Evolutionary conservation across 1,140 invertebrate species (phyloP), one percentile per base, ranked within the genome.

Genomic region (Heliothis virescens): DNA sequence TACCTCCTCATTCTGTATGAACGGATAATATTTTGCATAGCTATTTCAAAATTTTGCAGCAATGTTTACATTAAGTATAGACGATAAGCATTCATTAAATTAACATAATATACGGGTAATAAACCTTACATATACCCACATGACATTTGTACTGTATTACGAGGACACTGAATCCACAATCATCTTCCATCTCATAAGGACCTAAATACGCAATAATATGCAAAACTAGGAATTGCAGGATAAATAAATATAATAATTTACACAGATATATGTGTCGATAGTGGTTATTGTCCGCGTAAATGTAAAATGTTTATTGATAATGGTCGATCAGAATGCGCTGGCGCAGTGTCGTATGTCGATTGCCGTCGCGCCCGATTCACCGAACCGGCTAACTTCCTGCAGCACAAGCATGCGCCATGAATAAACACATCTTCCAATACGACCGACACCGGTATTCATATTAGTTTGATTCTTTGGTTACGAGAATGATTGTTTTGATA

Each of bases 91-190:
- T 85, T 78, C 72, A 83, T 84, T 78, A 84, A 86, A 92, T 94
- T 92, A 86, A 53, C 91, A 93, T 94, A 92, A 86, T 72, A 88
- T 92, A 86, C 88, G 91, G 91, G 91, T 87, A 83, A 89, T 89
- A 89, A 87, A 87, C 83, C 87, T 88, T 88, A 88, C 86, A 89
- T 80, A 81, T 77, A 83, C 91, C 91, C 91, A 86, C 89, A 92
- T 92, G 79, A 77, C 82, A 81, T 86, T 84, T 83, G 79, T 82
- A 86, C 80, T 88, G 86, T 82, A 88, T 85, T 84, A 81, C 87
- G 86, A 93, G 90, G 90, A 89, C 88, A 82, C 81, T 48, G 72
- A 48, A 62, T 86, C 72, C 74, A 84, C 67, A 86, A 84, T 79
- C 29, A 84, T 80, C 52, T 69, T 55, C 63, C 52, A 75, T 69